Evolutionary conservation across 2,113 vertebrate species (phyloP), one percentile per base, ranked within the genome.

Genomic region (Dascyllus trimaculatus): DNA sequence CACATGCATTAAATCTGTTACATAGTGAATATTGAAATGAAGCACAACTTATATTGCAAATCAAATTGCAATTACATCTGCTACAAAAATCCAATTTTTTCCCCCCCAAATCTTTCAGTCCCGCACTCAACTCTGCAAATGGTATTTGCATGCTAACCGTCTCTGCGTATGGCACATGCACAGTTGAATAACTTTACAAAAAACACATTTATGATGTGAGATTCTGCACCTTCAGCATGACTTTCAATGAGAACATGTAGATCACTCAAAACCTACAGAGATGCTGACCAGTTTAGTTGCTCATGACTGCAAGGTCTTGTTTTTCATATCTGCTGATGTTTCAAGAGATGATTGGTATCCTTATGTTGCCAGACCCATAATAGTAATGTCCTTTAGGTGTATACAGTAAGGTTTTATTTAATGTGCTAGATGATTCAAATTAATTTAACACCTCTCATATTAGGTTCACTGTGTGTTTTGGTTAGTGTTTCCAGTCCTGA

Each of bases 401-500:
- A 4, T 1, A 24, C 15, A 5, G 22, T 49, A 8, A 38, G 18
- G 24, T 54, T 75, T 71, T 75, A 79, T 85, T 72, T 79, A 26
- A 62, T 63, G 57, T 22, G n/a, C 19, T 21, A 13, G 11, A 35
- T 70, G 43, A 73, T 74, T 64, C 48, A 58, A 22, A 15, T 77
- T 38, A 80, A 74, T 76, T 69, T 38, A 71, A 58, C 63, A 11
- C 17, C 17, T 38, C 66, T 78, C 2, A 21, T 61, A 65, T 65
- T 49, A 58, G 65, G 5, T 45, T 32, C 15, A n/a, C 54, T 15
- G n/a, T 25, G 46, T 66, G 62, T 63, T 0, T 61, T 15, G 2
- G 11, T 60, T 75, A 53, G 67, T 19, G 64, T 80, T 75, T 89
- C 79, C 81, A 66, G 61, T 82, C 85, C 82, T 70, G 65, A 78